Conservation (phyloP, 2,797 vertebrate species). For the Bovichtus variegatus region DNA sequence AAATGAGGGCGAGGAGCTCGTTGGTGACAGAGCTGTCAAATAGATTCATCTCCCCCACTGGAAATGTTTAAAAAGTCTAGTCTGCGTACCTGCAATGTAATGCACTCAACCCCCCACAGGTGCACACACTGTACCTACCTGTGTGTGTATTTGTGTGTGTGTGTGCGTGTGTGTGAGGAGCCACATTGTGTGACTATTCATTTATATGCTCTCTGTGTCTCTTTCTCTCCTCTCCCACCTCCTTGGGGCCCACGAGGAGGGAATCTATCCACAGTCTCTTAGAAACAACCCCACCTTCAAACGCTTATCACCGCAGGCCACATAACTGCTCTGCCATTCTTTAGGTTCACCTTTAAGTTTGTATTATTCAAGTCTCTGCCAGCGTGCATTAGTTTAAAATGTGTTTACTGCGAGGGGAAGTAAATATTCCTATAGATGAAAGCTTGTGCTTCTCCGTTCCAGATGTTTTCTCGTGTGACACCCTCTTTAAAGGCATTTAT, state of each 20-base stretch:
- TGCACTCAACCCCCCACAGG: conserved; percentile 28
- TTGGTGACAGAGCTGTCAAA: conserved; percentile 32
- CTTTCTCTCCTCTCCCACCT: conserved; percentile 11
- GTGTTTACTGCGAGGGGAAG: conserved; percentile 47
- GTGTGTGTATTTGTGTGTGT: conserved; percentile 11
- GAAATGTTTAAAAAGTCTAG: conserved; percentile 9
- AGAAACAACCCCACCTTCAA: conserved; percentile 35
- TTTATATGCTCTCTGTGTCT: conserved; percentile 10
- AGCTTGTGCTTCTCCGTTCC: conserved; percentile 43
- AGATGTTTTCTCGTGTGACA: conserved; percentile 61
- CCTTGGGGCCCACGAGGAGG: conserved; percentile 36
- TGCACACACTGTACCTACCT: conserved; percentile 8
- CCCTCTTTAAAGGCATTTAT: conserved; percentile 50
- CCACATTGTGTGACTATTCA: conserved; percentile 20
- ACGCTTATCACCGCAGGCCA: conserved; percentile 30
- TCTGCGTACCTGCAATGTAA: conserved; percentile 29
- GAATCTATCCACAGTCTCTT: conserved; percentile 11
- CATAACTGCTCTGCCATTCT: conserved; percentile 44
- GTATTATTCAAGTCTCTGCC: conserved; percentile 36
- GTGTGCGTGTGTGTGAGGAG: conserved; percentile 31
- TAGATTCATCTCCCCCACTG: conserved; percentile 6
- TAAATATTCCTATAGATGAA: conserved; percentile 56
- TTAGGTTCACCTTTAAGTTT: conserved; percentile 53
- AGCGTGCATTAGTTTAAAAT: conserved; percentile 40
- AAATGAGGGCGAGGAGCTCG: background rate